Base-by-base conservation (phyloP, 2,797 vertebrate genomes). In the Argyrosomus regius region DNA sequence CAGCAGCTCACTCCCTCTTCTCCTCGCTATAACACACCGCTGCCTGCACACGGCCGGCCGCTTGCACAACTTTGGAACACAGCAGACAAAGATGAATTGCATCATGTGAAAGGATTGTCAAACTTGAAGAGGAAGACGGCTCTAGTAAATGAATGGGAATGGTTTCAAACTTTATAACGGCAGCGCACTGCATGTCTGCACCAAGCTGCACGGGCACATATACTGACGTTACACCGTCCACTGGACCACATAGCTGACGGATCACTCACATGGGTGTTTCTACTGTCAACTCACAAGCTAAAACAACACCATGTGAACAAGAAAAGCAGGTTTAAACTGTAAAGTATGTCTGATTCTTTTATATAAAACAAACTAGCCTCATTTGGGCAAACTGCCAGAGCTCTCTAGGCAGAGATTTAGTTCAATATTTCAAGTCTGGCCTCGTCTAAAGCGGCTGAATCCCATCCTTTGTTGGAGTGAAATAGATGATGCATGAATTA, bases 1-100 rank as follows among this genome's bases (percentile, higher is more conserved):
- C 92, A 91, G 24, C 66, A 74, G 80, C 77, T 82, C 87, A 78
- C 92, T 83, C 90, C 82, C 83, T 83, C 68, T n/a, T 26, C 72
- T 74, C 52, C 72, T 66, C 80, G 83, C 45, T 69, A 59, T 28
- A 69, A 59, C 72, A 68, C 71, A 63, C 35, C 5, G 35, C 61
- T 63, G 75, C 41, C 52, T 72, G 72, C 63, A 35, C 53, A 58
- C 82, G 72, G 75, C 72, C 39, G 60, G 76, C 31, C 41, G 73
- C 70, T 93, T 88, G 81, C 88, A 88, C 86, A 91, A 85, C 20
- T 56, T 50, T 53, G 45, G 43, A 75, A 69, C 24, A 1, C 60
- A 28, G 63, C 59, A 41, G 57, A 35, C 45, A 16, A 49, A 62
- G 60, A 74, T 22, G 43, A 26, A 77, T 90, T 87, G 69, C 80